These are phyloP conservation scores for Herpetotheres cachinnans DNA, from an alignment of 2,113 vertebrate species.

Conservation along the genomic window DNA sequence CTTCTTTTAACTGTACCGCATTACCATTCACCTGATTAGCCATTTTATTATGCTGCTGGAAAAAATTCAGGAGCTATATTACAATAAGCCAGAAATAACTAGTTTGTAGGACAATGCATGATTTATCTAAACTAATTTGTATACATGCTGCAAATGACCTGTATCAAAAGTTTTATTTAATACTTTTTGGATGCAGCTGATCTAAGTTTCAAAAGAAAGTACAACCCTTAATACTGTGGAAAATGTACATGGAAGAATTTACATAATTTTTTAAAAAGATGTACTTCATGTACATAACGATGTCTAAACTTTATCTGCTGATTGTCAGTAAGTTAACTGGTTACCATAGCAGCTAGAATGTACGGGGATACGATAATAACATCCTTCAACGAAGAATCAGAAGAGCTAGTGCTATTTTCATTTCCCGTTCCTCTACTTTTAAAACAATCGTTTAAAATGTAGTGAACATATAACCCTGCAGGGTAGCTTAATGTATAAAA, in stretches of 20 bases:
- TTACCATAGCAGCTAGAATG: conserved; percentile 69
- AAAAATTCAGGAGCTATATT: conserved; percentile 87
- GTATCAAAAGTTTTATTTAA: conserved; percentile 70
- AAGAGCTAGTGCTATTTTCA: conserved; percentile 59
- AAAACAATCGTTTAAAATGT: conserved; percentile 34
- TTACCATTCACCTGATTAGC: conserved; percentile 98
- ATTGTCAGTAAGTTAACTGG: conserved; percentile 41
- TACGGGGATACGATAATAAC: conserved; percentile 6
- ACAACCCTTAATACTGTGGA: conserved; percentile 63
- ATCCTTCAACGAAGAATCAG: conserved; percentile 41
- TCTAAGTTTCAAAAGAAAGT: conserved; percentile 70
- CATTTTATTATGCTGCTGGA: conserved; percentile 92
- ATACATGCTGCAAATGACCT: conserved; percentile 82
- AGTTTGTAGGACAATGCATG: conserved; percentile 83
- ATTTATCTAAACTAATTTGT: conserved; percentile 83
- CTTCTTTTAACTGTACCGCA: conserved; percentile 91
- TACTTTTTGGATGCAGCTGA: conserved; percentile 73
- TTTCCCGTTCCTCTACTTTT: conserved; percentile 60
- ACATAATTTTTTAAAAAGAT: neutral
- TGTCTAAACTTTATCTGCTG: conserved; percentile 62
- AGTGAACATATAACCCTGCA: conserved; percentile 62
- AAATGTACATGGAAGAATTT: conserved; percentile 77
- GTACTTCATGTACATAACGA: conserved; percentile 77
- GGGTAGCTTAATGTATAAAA: conserved; percentile 49
- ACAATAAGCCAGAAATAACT: conserved; percentile 86